Conservation (phyloP, 1,140 invertebrate genomes). For the Meloidogyne hapla region DNA sequence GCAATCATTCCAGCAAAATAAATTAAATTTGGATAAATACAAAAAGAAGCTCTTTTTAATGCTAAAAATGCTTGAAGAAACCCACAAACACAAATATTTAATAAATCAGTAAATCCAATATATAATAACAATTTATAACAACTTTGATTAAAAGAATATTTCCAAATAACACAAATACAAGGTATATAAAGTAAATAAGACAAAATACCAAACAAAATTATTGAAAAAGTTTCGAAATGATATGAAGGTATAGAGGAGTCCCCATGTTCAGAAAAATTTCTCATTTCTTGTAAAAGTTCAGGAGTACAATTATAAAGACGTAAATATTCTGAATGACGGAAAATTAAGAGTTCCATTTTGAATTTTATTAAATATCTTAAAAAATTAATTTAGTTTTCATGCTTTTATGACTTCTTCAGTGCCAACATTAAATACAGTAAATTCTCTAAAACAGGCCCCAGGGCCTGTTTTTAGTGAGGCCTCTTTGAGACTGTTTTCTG, state of each 20-base stretch:
- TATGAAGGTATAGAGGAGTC: neutral
- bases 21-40: conserved; percentile 11
- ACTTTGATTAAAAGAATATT: neutral
- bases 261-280: neutral
- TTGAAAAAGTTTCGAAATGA: neutral
- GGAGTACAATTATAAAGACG: neutral
- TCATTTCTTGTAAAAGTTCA: neutral
- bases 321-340: neutral
- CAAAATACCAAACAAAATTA: neutral
- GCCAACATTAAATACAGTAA: no score
- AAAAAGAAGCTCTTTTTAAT: conserved; percentile 6
- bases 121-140: conserved; percentile 31
- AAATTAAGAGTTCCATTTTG: neutral
- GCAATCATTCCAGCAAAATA: conserved; percentile 7
- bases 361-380: no score
- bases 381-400: no score
- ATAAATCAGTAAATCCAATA: conserved; percentile 29
- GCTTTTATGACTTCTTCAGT: no score
- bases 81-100: conserved; percentile 29
- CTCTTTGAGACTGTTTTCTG: no score
- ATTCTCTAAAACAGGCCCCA: no score
- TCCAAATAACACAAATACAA: neutral
- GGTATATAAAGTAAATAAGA: neutral
- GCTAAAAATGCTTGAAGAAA: conserved; percentile 12
- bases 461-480: no score